Base-by-base conservation (phyloP, 1,140 invertebrate genomes). In the Pemphigus obesinymphae region DNA sequence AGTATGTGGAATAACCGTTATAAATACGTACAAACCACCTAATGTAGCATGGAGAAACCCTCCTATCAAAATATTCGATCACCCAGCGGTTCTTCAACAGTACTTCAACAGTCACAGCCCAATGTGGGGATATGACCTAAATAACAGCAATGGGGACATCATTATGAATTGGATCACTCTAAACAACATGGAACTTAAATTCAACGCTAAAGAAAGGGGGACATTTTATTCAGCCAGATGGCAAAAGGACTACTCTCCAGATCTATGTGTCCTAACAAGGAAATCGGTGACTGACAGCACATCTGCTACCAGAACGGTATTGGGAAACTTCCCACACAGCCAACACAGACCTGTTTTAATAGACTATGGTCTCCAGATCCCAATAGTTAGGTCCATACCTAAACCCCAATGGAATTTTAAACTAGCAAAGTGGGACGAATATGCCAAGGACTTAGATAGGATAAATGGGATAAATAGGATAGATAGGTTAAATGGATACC, bases 331-430 rank as follows among this genome's bases (percentile, higher is more conserved):
- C 55, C 55, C 55, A 11, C 55, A 58, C 4, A 29, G 90, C 89
- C 84, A 83, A 55, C 89, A 88, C 83, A 92, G 90, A 86, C 90
- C 90, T 4, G 87, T 85, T 40, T 92, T 84, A 61, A 91, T 89
- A 26, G 87, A 87, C 88, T 90, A 85, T 73, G 87, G 85, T 83
- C 68, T 26, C 82, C 70, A 83, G 61, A 82, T 82, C 55, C 82
- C 82, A 48, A 70, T 48, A 78, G n/a, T 81, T 83, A 10, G 15
- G 0, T 58, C 55, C 8, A 58, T 58, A 2, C 26, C 55, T 0
- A 58, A 58, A 29, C 55, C 55, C 13, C 29, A 11, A 10, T 58
- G 55, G 55, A 58, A 58, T 58, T 29, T 58, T 2, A 0, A 29
- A 13, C 29, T 29, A 5, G 55, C 55, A 0, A 15, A 58, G 1